Base-by-base conservation (phyloP, 2,888 invertebrate genomes). In the Heliconius ethilla region DNA sequence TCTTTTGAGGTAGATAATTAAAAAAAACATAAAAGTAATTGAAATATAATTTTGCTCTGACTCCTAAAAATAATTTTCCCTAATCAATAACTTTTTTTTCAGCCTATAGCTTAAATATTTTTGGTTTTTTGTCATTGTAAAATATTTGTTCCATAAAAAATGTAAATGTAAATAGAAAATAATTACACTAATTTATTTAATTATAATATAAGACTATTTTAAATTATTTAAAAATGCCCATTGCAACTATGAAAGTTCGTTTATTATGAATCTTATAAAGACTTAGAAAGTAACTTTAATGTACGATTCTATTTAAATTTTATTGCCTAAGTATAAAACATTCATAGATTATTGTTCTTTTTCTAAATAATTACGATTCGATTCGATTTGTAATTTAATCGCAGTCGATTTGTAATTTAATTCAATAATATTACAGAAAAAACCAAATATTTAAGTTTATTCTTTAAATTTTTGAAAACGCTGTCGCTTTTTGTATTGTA, bases 1-100 rank as follows among this genome's bases (percentile, higher is more conserved):
- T 72, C 22, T 33, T 25, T 59, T 72, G 72, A 72, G 72, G 72
- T 72, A 72, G 72, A 72, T 72, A 59, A 59, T 72, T 59, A 18
- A 63, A 33, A 59, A 72, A 70, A 59, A 9, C 7, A 59, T 74
- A 40, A 63, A 15, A 74, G 5, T 25, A 55, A 55, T 7, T 70
- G 5, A 29, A 22, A 51, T 29, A 29, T n/a, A 65, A 18, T 29
- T 55, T 67, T 75, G 75, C 59, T 37, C 25, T 75, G 67, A 37
- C 33, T 18, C 51, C 27, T 33, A 18, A 9, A 18, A 37, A 67
- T 7, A 15, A 63, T 29, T 29, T 59, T 7, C 25, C n/a, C 22
- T 33, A 40, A 3, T 70, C 9, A 22, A 70, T 25, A 70, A 11
- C 5, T 27, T 70, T 11, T 29, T 29, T 51, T 29, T 51, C 29